A percentile compares a stretch with the other conserved stretches of the same genome.
Evolutionary conservation across 1,140 invertebrate species (phyloP).

Genomic region (Drosophila bifasciata): DNA sequence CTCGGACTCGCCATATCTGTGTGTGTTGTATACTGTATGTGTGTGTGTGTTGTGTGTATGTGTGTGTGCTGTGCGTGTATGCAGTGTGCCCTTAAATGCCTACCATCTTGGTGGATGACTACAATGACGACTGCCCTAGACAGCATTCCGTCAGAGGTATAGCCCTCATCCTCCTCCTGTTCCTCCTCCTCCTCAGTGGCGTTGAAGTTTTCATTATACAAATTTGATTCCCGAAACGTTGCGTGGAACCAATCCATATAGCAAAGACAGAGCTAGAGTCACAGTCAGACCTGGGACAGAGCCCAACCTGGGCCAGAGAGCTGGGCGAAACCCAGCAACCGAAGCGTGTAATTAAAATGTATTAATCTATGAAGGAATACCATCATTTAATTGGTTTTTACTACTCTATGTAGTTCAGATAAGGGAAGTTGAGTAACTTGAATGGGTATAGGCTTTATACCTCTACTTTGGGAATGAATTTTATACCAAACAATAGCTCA

Average conservation of each 20-base stretch:
- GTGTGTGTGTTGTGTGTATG: conserved; percentile 16
- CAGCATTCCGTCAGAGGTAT: conserved; percentile 60
- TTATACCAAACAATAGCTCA: too few species aligned
- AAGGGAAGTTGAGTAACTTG: too few species aligned
- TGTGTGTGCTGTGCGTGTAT: conserved; percentile 26
- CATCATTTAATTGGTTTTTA: conserved; percentile 42
- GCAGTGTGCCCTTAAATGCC: conserved; percentile 49
- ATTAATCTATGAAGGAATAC: conserved; percentile 47
- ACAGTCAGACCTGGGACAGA: too few species aligned
- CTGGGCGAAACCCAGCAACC: conserved; percentile 20
- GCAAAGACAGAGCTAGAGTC: conserved; percentile 22
- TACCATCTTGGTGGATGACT: conserved; percentile 57
- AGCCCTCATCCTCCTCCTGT: conserved; percentile 18
- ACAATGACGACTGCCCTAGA: conserved; percentile 41
- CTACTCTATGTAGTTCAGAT: not conserved
- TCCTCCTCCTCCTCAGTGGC: conserved; percentile 28
- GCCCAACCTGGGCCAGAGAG: too few species aligned
- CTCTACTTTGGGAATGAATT: too few species aligned
- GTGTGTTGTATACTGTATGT: not conserved
- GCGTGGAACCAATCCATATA: conserved; percentile 51
- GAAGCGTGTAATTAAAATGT: conserved; percentile 60
- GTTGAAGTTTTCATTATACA: conserved; percentile 62
- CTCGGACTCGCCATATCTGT: conserved; percentile 30
- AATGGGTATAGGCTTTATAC: too few species aligned
- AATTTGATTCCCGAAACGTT: conserved; percentile 59